Base-by-base conservation (phyloP, 2,797 vertebrate species). In the Emydoidea blandingii region DNA sequence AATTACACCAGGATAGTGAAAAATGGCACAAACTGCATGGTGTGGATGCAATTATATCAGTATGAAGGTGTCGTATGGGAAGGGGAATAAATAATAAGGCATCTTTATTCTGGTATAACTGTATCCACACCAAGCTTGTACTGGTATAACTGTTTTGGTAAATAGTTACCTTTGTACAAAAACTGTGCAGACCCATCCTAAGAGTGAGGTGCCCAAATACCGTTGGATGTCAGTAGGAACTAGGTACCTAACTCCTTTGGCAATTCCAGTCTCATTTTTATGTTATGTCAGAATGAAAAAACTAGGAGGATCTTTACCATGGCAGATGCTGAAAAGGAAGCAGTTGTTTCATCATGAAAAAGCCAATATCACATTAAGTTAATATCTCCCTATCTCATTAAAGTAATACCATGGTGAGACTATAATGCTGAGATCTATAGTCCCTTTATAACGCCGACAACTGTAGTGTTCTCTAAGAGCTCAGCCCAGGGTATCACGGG, bases 161-260 rank as follows among this genome's bases (percentile, higher is more conserved):
- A 65, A 34, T 76, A 49, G 29, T 34, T 86, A 85, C 54, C 31
- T 47, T 88, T n/a, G 2, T 72, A 0, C 6, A 4, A 31, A 25
- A 86, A 9, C 21, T 52, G 12, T 52, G 57, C 54, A 65, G 84
- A 25, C 3, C 4, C 78, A 44, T 72, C 37, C 25, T 6, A 25
- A 76, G 72, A 11, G 11, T 47, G 19, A 53, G 37, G 56, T 21
- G 23, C 37, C 16, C 6, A 1, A 12, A 25, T 8, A 53, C 9
- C 2, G 1, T 6, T 89, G 57, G 83, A 8, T 47, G 41, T 68
- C 4, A 50, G 53, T 18, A 88, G 49, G 1, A 31, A 56, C 0
- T 49, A 27, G 47, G 11, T 83, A 41, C 44, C 37, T 72, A 41
- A 23, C 68, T 41, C 3, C 49, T 89, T 0, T 7, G 41, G 74